Base-by-base conservation (phyloP, 2,888 invertebrate genomes). In the Toxonevra muliebris region DNA sequence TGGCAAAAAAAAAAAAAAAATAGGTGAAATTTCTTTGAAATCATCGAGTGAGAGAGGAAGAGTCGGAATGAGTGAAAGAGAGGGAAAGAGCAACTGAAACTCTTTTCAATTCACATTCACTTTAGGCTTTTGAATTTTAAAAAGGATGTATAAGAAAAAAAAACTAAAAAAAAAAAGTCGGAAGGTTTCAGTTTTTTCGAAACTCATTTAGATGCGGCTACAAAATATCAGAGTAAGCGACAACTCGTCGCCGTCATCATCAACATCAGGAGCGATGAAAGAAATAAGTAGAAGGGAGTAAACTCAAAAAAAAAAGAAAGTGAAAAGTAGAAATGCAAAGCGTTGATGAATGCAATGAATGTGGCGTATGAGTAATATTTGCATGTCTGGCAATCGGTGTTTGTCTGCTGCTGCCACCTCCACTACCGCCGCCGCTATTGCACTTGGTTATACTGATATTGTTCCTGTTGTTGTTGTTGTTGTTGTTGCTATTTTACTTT, bases 101-200 rank as follows among this genome's bases (percentile, higher is more conserved):
- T 45, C 57, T 65, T 61, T 55, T 48, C 58, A 66, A 59, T 58
- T 58, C 63, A 76, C 79, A 77, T 75, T 79, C 79, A 77, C 76
- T 48, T 60, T 59, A 63, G 30, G 76, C 79, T 75, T 79, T 77
- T 76, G 79, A 76, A 79, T 77, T 79, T 74, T 75, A 15, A 65
- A 42, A 52, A 45, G 19, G 19, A 19, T 53, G 13, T 62, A 62
- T 53, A 54, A 54, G 43, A 11, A 62, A 62, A 54, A 43, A 62
- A 40, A 13, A 42, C 43, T 62, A 17, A 62, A 62, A 62, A 53
- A 42, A 1, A 15, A 15, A 4, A 15, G 41, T 20, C 11, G 45
- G 57, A 41, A 12, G n/a, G 50, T 40, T 53, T 42, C 12, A 30
- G 30, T 30, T 30, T 30, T 30, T 30, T 30, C 30, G 2, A 7